phyloP scores from a whole-genome alignment of 2,797 vertebrate genomes.

The Anas flavirostris region DNA sequence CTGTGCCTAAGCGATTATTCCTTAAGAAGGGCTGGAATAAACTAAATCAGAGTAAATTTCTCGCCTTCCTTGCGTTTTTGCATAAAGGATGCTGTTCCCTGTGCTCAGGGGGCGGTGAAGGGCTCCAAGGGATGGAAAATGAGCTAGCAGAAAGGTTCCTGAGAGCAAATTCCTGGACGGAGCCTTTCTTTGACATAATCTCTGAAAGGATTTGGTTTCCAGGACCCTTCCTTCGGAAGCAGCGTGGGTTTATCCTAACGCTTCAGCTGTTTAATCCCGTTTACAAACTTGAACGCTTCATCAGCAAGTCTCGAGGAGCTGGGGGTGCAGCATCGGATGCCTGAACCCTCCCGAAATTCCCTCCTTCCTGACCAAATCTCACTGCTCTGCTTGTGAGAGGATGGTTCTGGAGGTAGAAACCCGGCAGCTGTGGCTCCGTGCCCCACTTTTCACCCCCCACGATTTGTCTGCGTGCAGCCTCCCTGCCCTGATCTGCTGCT shows the following conservation, averaged over 20 bases:
- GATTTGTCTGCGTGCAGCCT: background rate
- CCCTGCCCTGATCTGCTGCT: background rate
- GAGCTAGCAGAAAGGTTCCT: background rate
- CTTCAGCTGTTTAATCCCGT: background rate
- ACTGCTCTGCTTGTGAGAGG: background rate
- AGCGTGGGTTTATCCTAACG: background rate
- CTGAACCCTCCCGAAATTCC: fast-evolving
- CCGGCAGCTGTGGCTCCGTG: fast-evolving
- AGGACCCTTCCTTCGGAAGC: background rate
- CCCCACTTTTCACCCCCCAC: fast-evolving
- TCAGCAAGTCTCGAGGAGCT: background rate
- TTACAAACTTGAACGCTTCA: fast-evolving
- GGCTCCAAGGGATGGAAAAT: background rate
- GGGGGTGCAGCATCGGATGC: background rate
- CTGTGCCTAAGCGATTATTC: background rate
- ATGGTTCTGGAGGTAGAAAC: background rate
- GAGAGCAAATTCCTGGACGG: background rate
- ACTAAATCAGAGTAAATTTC: background rate
- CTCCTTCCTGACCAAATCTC: background rate
- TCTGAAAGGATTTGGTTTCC: background rate
- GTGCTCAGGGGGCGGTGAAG: background rate
- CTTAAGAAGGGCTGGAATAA: background rate
- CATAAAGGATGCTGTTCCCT: too few species aligned
- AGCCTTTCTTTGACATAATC: background rate
- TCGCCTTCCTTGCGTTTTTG: background rate